These are phyloP conservation scores for Macroglossus sobrinus DNA, from an alignment of 2,113 vertebrate species.

Conservation along the genomic window DNA sequence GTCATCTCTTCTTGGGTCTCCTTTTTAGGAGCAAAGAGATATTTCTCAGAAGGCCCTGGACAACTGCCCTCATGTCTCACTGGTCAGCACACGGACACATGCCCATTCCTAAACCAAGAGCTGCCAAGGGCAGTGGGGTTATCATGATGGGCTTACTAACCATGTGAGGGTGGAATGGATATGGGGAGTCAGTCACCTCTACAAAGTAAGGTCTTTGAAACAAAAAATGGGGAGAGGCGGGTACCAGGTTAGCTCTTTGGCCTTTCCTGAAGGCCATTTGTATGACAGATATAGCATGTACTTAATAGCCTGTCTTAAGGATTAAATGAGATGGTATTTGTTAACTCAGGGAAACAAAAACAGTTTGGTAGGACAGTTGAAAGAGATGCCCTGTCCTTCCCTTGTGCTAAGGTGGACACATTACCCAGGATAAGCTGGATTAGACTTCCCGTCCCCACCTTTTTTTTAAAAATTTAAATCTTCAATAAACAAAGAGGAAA, in stretches of 20 bases:
- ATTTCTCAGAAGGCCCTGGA: not conserved
- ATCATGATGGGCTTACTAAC: not conserved
- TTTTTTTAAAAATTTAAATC: not conserved
- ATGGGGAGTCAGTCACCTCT: not conserved
- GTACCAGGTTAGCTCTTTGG: not conserved
- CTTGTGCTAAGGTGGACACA: not conserved
- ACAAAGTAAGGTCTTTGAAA: not conserved
- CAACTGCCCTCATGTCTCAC: not conserved
- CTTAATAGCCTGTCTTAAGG: not conserved
- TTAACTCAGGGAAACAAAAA: not conserved
- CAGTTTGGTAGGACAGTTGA: not conserved
- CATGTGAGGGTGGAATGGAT: rapidly evolving
- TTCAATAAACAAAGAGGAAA: not conserved
- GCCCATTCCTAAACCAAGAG: not conserved
- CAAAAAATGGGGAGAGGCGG: not conserved
- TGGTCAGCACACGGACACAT: not conserved
- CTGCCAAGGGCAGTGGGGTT: not conserved
- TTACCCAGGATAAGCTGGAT: not conserved
- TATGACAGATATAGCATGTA: not conserved
- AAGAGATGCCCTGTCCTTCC: not conserved
- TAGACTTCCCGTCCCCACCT: no score
- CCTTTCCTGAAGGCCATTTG: not conserved
- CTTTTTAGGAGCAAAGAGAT: not conserved
- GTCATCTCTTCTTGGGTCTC: not conserved
- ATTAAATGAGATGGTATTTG: not conserved